Evolutionary conservation across 2,797 vertebrate genomes (phyloP).

Genomic region (Myotis myotis): DNA sequence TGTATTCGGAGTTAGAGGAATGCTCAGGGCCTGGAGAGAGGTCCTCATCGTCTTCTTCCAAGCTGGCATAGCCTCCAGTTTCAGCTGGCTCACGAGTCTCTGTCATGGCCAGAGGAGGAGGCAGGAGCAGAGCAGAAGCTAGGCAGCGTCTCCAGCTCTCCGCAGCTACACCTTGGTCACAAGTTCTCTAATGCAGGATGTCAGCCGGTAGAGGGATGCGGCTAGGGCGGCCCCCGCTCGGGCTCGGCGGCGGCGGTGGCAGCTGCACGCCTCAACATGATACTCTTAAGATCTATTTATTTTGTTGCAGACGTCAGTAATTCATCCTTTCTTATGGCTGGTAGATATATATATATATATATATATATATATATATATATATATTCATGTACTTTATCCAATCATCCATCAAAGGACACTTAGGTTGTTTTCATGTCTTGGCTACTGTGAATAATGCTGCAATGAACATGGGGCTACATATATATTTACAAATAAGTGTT

Average conservation of each 20-base stretch:
- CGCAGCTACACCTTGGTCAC: conserved; percentile 50
- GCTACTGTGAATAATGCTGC: background rate
- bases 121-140: conserved; percentile 60
- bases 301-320: background rate
- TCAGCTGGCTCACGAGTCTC: conserved; percentile 78
- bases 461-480: background rate
- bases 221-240: too few species aligned
- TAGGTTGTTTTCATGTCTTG: background rate
- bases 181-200: conserved; percentile 49
- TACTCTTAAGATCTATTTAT: background rate
- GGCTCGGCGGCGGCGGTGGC: too few species aligned
- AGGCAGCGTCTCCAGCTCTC: conserved; percentile 61
- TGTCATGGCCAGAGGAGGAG: conserved; percentile 75
- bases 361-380: too few species aligned
- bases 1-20: conserved; percentile 78
- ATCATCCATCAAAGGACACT: background rate
- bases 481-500: background rate
- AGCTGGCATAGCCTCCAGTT: conserved; percentile 78
- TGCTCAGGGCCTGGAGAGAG: conserved; percentile 76
- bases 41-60: conserved; percentile 79
- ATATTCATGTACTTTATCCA: background rate
- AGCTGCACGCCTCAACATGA: too few species aligned
- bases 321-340: background rate
- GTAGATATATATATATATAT: too few species aligned
- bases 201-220: conserved; percentile 50